Evolutionary conservation across 2,888 invertebrate genomes (phyloP).

Genomic region (Galerucella nymphaeae): DNA sequence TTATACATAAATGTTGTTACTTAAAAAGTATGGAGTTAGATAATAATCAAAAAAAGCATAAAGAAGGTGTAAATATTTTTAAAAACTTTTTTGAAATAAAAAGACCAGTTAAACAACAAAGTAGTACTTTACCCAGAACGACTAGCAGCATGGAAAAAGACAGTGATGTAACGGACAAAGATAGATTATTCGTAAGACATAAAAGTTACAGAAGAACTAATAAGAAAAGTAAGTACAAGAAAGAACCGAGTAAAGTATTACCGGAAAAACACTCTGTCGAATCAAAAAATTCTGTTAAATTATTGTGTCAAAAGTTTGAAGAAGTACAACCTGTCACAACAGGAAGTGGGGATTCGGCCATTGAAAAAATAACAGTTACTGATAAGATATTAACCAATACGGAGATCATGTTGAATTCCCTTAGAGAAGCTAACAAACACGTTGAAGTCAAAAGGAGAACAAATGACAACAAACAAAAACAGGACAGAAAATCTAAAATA

Average conservation of each 20-base stretch:
- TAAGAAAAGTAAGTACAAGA: slow-evolving; percentile 29
- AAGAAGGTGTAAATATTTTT: slow-evolving; percentile 14
- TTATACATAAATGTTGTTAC: slow-evolving; percentile 2
- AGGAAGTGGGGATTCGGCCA: neutral
- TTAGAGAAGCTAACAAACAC: slow-evolving; percentile 19
- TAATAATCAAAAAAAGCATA: slow-evolving; percentile 13
- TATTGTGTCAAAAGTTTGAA: slow-evolving; percentile 27
- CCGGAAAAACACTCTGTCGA: slow-evolving; percentile 10
- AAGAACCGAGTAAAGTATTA: slow-evolving; percentile 4
- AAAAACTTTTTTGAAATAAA: slow-evolving; percentile 39
- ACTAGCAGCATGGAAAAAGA: slow-evolving; percentile 27
- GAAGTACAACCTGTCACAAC: neutral
- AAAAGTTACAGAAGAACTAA: slow-evolving; percentile 18
- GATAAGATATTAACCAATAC: neutral
- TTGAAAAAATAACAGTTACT: neutral
- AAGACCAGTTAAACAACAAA: slow-evolving; percentile 33
- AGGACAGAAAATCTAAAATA: slow-evolving; percentile 23
- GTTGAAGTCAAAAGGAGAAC: slow-evolving; percentile 24
- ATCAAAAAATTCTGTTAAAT: slow-evolving; percentile 11
- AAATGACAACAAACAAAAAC: slow-evolving; percentile 18
- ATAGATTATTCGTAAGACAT: slow-evolving; percentile 32
- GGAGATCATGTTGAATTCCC: neutral
- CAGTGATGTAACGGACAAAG: slow-evolving; percentile 12
- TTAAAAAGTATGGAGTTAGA: slow-evolving; percentile 37
- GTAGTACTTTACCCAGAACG: slow-evolving; percentile 25